Base-by-base conservation (phyloP, 2,113 vertebrate genomes). In the Phalacrocorax brasilianus region DNA sequence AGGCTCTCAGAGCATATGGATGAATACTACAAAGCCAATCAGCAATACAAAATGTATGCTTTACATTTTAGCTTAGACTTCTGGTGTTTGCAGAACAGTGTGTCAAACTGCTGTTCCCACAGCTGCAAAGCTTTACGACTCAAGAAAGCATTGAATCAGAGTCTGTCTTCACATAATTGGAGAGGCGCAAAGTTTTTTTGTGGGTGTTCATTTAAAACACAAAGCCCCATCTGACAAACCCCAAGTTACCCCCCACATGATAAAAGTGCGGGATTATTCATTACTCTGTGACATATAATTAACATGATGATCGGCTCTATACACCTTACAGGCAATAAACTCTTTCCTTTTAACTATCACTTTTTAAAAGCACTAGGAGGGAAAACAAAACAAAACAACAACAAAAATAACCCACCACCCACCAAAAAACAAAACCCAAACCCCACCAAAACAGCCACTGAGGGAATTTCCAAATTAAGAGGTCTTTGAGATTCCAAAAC, bases 101-200 rank as follows among this genome's bases (percentile, higher is more conserved):
- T 89, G 90, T 85, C 74, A 83, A 78, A 76, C 71, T 94, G 93
- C 87, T 96, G 93, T 91, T 96, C 91, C 89, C 91, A 94, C 91
- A 96, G 96, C 95, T 95, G 95, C 78, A 92, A 96, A 89, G 89
- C 87, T 93, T 96, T 91, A 85, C 74, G 88, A 71, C 78, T 93
- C 76, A 73, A 81, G 78, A 85, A 94, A 3, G 40, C 90, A 88
- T 45, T 93, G 88, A 96, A 96, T 35, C 91, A 85, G 72, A 78
- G 68, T 58, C 85, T 96, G 93, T 93, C 93, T 91, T 94, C 67
- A 55, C 88, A 82, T 91, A 93, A 96, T 74, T 83, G 74, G 85
- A 96, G 71, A 30, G 42, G 84, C 0, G 1, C 66, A 80, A 89
- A 93, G 78, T 90, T 97, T 88, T 94, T 93, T 88, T 85, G 38